phyloP scores from a whole-genome alignment of 2,113 vertebrate species.

The Centropristis striata region DNA sequence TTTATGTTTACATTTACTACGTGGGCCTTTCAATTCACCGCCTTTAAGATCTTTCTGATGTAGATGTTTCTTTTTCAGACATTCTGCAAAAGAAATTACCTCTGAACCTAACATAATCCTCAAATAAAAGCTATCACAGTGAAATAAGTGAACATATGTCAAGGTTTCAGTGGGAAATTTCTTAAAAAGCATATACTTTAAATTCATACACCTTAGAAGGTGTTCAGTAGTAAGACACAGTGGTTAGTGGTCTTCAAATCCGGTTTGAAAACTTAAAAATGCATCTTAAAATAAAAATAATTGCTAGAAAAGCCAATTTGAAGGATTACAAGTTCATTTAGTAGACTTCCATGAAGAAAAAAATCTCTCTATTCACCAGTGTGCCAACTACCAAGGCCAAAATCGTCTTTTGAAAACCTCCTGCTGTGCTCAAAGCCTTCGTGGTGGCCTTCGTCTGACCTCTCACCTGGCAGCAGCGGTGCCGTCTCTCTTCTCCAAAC shows the following conservation, averaged over 20 bases:
- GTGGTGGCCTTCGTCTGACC: neutral
- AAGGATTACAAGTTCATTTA: neutral
- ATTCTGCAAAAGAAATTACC: neutral
- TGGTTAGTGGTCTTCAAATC: too few relatives aligned
- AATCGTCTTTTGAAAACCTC: constrained; percentile 2
- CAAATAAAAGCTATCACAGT: neutral
- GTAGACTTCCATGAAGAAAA: neutral
- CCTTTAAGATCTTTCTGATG: neutral
- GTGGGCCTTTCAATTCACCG: neutral
- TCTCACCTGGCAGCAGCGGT: neutral
- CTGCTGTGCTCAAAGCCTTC: constrained; percentile 1
- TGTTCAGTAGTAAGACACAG: neutral
- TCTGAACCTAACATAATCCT: neutral
- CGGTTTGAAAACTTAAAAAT: neutral
- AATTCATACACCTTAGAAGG: neutral
- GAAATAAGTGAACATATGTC: too few relatives aligned
- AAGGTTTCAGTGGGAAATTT: neutral
- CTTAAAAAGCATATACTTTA: neutral
- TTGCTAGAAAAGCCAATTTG: neutral
- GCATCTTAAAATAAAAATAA: neutral
- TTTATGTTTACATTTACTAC: too few relatives aligned
- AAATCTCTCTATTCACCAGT: neutral
- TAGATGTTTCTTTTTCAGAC: neutral
- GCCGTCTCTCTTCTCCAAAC: neutral
- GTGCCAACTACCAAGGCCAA: neutral